Base-by-base conservation (phyloP, 37 sponge, comb jelly and placozoan species). In the Spongilla lacustris region DNA sequence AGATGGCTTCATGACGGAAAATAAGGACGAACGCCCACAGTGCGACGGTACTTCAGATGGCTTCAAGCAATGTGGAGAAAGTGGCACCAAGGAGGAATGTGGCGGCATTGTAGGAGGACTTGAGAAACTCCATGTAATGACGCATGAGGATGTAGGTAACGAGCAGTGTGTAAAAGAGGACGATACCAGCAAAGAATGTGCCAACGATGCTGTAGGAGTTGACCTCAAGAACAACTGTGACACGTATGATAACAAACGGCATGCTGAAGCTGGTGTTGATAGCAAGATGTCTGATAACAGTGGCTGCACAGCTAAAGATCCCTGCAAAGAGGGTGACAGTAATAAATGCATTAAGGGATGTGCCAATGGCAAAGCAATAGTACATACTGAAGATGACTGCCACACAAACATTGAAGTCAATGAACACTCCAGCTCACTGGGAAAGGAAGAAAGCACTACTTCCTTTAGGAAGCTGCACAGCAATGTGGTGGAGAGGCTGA, bases 391-490 rank as follows among this genome's bases (percentile, higher is more conserved):
- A 58, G 19, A 1, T 17, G 58, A 58, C 58, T 58, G 58, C 21
- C 58, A 9, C 6, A 41, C 41, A 41, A 41, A 41, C 41, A 41
- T 41, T 41, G 41, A 6, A 6, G 41, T 41, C 6, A 41, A 41
- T 41, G 58, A 58, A 1, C 0, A 58, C 58, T 58, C 58, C 4
- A 6, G 11, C 19, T 14, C 21, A 17, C 58, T 17, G 58, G 21
- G 11, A 17, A 58, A 58, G 21, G 58, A 10, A 14, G 14, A 1
- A 58, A 85, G 85, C 37, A 19, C 86, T 30, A 19, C 49, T 22
- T 85, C 80, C 31, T 91, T 91, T 74, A 46, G 76, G 24, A 67
- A 73, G 30, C 80, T 87, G 22, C 88, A 91, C 69, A 41, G 78
- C 21, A 81, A 87, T 50, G 88, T 83, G 31, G 71, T 33, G 23